Conservation (phyloP, 2,888 invertebrate genomes). For the Trichopria drosophilae region DNA sequence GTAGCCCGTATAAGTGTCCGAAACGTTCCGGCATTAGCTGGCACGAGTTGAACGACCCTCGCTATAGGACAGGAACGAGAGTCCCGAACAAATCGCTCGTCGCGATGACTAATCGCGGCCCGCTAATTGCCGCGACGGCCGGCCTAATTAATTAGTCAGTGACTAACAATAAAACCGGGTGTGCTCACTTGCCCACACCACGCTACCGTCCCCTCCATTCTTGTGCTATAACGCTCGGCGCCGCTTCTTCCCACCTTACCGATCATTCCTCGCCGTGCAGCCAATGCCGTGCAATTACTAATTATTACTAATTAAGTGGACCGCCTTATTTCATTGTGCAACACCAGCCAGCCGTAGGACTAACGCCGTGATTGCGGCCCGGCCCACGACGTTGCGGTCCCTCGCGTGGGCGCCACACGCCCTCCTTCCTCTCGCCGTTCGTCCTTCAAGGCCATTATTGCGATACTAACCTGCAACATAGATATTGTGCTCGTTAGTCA, state of each 20-base stretch:
- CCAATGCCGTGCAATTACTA: conserved; percentile 46
- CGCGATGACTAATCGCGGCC: conserved; percentile 41
- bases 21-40: too few relatives aligned
- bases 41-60: too few relatives aligned
- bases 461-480: too few relatives aligned
- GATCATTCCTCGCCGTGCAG: conserved; percentile 30
- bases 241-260: conserved; percentile 17
- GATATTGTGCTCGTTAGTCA: too few relatives aligned
- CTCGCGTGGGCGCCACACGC: too few relatives aligned
- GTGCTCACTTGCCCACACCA: conserved; percentile 6
- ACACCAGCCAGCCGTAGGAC: too few relatives aligned
- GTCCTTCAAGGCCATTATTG: too few relatives aligned
- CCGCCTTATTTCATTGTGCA: conserved; percentile 37
- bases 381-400: too few relatives aligned
- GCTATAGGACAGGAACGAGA: too few relatives aligned
- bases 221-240: not conserved
- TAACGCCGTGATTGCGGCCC: too few relatives aligned
- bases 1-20: too few relatives aligned
- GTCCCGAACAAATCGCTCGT: conserved; percentile 41
- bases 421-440: too few relatives aligned
- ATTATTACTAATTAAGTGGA: conserved; percentile 50
- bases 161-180: conserved; percentile 26
- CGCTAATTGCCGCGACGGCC: conserved; percentile 39
- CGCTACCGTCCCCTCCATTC: not conserved
- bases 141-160: conserved; percentile 49